phyloP scores from a whole-genome alignment of 2,797 vertebrate genomes.

The Odontamblyopus lacepedii region DNA sequence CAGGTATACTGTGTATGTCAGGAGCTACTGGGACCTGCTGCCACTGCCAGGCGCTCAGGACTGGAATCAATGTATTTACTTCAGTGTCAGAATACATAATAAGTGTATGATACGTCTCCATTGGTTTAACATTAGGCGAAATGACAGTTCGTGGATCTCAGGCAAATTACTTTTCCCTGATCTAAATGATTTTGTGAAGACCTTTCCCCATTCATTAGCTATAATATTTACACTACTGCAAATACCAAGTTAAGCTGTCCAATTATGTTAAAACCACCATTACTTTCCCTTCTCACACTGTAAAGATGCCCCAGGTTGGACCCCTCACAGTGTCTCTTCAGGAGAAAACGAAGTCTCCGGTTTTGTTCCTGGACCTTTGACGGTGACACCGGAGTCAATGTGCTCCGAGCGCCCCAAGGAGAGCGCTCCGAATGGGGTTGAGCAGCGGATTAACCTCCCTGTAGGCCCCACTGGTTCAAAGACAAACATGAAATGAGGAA shows the following conservation, averaged over 20 bases:
- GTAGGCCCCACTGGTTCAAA: not conserved
- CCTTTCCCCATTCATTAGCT: too few relatives aligned
- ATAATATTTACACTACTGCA: too few relatives aligned
- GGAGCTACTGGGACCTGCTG: too few relatives aligned
- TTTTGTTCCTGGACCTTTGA: conserved; percentile 9
- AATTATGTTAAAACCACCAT: not conserved
- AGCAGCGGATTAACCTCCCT: conserved; percentile 8
- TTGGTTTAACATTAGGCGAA: too few relatives aligned
- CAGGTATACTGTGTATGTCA: too few relatives aligned
- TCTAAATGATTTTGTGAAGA: too few relatives aligned
- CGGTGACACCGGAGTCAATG: conserved; percentile 2
- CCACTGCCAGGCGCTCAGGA: too few relatives aligned
- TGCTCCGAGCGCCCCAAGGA: conserved; percentile 3
- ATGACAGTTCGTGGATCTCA: too few relatives aligned
- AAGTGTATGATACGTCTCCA: too few relatives aligned
- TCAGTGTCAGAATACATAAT: too few relatives aligned
- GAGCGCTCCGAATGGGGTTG: conserved; percentile 1
- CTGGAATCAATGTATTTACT: too few relatives aligned
- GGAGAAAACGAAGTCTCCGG: not conserved
- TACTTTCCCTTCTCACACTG: not conserved
- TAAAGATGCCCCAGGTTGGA: conserved; percentile 1
- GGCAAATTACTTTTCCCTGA: too few relatives aligned
- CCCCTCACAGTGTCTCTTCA: conserved; percentile 1
- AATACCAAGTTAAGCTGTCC: not conserved
- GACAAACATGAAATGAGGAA: conserved; percentile 4